These are phyloP conservation scores for Arion vulgaris DNA, from an alignment of 1,140 invertebrate genomes.

Conservation along the genomic window DNA sequence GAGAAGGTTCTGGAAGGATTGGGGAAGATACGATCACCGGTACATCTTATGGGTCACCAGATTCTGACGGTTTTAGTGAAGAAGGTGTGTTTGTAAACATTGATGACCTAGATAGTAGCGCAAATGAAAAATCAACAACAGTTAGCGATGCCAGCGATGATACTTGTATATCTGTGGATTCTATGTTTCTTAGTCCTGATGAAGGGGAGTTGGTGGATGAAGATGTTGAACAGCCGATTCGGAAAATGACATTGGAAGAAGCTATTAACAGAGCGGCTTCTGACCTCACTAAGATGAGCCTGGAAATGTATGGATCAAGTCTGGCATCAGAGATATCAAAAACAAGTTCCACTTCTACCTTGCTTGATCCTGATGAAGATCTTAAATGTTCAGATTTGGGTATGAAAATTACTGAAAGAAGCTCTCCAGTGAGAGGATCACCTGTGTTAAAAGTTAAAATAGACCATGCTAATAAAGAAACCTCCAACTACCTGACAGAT, in stretches of 20 bases:
- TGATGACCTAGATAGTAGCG: conserved; percentile 52
- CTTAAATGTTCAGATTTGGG: background rate
- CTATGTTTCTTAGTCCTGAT: conserved; percentile 52
- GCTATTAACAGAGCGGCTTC: conserved; percentile 43
- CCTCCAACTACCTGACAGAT: background rate
- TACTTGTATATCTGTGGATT: conserved; percentile 46
- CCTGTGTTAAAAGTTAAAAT: conserved; percentile 33
- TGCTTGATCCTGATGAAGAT: background rate
- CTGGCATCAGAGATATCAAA: background rate
- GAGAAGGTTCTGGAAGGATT: background rate
- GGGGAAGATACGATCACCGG: background rate
- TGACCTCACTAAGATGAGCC: conserved; percentile 13
- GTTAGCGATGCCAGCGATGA: conserved; percentile 42
- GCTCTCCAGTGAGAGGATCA: background rate
- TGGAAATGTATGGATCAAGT: background rate
- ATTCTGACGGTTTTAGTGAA: conserved; percentile 52
- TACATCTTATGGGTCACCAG: conserved; percentile 33
- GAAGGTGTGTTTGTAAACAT: conserved; percentile 66
- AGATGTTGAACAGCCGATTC: background rate
- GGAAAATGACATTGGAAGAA: conserved; percentile 46
- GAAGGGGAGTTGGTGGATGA: conserved; percentile 42
- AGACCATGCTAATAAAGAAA: background rate
- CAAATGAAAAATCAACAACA: conserved; percentile 35
- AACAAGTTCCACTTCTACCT: background rate
- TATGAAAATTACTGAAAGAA: background rate